These are phyloP conservation scores for Diplogasteroides magnus DNA, from an alignment of 1,140 invertebrate species.

Conservation along the genomic window DNA sequence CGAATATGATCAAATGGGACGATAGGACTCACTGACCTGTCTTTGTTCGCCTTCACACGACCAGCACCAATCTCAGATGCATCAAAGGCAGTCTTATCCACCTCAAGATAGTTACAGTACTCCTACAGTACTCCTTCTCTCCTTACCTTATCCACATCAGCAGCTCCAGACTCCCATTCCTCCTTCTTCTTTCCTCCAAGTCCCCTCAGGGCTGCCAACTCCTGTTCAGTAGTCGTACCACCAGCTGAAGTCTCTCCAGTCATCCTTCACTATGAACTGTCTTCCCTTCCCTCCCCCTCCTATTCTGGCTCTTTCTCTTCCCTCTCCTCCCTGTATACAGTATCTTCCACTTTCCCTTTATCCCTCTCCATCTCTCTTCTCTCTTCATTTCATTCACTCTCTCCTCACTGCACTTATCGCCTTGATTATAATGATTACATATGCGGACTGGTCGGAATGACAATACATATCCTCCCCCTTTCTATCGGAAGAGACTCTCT, in stretches of 20 bases:
- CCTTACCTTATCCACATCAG: neutral
- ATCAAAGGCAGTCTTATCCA: constrained; percentile 1
- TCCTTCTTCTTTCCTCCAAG: neutral
- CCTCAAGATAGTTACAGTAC: no score
- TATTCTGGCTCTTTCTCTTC: neutral
- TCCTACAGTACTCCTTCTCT: no score
- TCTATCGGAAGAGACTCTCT: no score
- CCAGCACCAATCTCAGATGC: constrained; percentile 36
- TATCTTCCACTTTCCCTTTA: neutral
- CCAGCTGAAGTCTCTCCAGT: neutral
- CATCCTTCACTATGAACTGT: neutral
- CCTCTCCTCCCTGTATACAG: neutral
- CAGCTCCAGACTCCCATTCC: neutral
- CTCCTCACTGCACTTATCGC: no score
- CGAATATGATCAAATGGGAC: no score
- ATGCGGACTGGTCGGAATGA: no score
- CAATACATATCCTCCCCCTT: no score
- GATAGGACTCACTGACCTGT: constrained; percentile 35
- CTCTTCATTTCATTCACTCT: neutral
- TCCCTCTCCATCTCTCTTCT: neutral
- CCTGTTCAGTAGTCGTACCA: neutral
- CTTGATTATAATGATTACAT: no score
- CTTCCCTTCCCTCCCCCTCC: neutral
- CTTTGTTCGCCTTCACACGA: constrained; percentile 36
- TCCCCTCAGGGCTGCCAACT: neutral